Evolutionary conservation across 2,888 invertebrate species (phyloP), one percentile per base, ranked within the genome.

Genomic region (Scotopteryx bipunctaria): DNA sequence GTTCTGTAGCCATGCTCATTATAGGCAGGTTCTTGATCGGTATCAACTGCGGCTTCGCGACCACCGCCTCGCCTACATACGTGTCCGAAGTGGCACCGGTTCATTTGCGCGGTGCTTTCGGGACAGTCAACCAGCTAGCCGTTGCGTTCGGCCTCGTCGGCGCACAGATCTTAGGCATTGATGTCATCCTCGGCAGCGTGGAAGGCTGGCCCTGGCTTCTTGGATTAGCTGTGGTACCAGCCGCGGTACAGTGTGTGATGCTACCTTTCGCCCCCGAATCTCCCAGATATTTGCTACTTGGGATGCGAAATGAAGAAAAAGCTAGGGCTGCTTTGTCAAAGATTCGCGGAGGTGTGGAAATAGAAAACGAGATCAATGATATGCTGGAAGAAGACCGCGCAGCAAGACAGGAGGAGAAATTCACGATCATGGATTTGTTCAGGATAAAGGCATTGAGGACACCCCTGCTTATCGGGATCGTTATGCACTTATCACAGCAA

Each of bases 21-120:
- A 89, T 94, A 50, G 95, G 95, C 21, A 88, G 95, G 62, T 92
- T 95, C 63, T 80, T 95, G 42, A 94, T 95, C 54, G 95, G 95
- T 31, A 88, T 95, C 64, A 94, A 94, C 76, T 94, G 94, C 79
- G 95, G 95, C 2, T 88, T 91, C 46, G 91, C 91, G 2, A 91
- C 91, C 3, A 89, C 90, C 1, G 89, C 83, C 1, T 90, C 91
- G 0, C 91, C 91, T 1, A 91, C 91, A 6, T 91, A 91, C 59
- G 91, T 91, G 9, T 91, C 91, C 2, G 91, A 91, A 68, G 69
- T 91, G 29, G 84, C 91, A 0, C 91, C 91, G 2, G 58, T 89
- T 2, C 74, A 69, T 19, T 54, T 91, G 36, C 79, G 91, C 33
- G 91, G 91, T 5, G 91, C 88, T 0, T 86, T 91, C 55, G 91